These are phyloP conservation scores for Theocolax elegans DNA, from an alignment of 1,140 invertebrate species.

Conservation along the genomic window DNA sequence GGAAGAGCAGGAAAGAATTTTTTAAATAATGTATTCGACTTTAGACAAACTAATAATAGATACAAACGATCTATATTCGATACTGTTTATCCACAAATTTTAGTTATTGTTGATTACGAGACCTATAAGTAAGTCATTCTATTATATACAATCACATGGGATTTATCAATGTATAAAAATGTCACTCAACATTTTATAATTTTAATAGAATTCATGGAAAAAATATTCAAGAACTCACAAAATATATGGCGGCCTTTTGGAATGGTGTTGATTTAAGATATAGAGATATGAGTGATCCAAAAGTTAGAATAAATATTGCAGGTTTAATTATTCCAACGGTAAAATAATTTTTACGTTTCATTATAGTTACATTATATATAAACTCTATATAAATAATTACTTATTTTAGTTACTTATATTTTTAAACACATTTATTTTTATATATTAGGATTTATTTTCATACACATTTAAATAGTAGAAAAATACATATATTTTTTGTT, in stretches of 20 bases:
- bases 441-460: too few species aligned
- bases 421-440: too few species aligned
- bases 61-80: background rate
- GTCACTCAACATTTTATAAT: background rate
- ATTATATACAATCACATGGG: background rate
- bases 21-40: background rate
- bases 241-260: slow-evolving; percentile 42
- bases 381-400: too few species aligned
- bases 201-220: slow-evolving; percentile 27
- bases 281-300: slow-evolving; percentile 25
- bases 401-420: too few species aligned
- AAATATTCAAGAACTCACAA: slow-evolving; percentile 12
- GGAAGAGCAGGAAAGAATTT: background rate
- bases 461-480: too few species aligned
- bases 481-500: too few species aligned
- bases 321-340: slow-evolving; percentile 1
- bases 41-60: background rate
- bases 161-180: background rate
- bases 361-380: too few species aligned
- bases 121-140: slow-evolving; percentile 5
- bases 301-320: slow-evolving; percentile 13
- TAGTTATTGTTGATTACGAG: slow-evolving; percentile 5
- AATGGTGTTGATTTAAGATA: slow-evolving; percentile 42
- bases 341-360: too few species aligned
- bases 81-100: slow-evolving; percentile 7